Evolutionary conservation across 2,888 invertebrate species (phyloP).

Genomic region (Galerucella calmariensis): DNA sequence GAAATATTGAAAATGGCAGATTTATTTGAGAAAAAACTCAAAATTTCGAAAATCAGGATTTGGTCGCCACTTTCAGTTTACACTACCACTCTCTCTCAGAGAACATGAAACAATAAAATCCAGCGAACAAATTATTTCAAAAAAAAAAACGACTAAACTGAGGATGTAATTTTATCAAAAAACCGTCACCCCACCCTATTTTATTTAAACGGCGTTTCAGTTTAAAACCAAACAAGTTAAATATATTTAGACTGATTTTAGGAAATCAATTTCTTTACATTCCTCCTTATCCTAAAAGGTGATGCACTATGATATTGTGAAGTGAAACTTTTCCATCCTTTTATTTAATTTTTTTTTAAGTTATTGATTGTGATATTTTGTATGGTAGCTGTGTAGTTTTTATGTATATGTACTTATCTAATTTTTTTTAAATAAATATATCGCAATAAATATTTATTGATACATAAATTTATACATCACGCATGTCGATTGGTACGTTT

Average conservation of each 20-base stretch:
- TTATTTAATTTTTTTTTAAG: slow-evolving; percentile 32
- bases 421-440: neutral
- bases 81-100: no score
- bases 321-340: slow-evolving; percentile 39
- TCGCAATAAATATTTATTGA: slow-evolving; percentile 41
- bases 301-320: slow-evolving; percentile 45
- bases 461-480: slow-evolving; percentile 9
- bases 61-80: no score
- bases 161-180: no score
- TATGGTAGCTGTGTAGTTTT: slow-evolving; percentile 38
- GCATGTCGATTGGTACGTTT: neutral
- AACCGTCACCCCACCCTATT: no score
- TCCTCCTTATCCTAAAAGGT: slow-evolving; percentile 29
- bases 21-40: no score
- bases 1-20: no score
- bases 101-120: no score
- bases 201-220: neutral
- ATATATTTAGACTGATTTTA: slow-evolving; percentile 5
- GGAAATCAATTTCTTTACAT: slow-evolving; percentile 20
- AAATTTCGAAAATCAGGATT: no score
- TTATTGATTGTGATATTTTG: slow-evolving; percentile 47
- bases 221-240: neutral
- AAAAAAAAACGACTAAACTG: no score
- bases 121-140: no score
- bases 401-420: slow-evolving; percentile 40